A percentile compares a stretch with the other conserved stretches of the same genome.
phyloP scores from a whole-genome alignment of 2,888 invertebrate genomes.

The Trissoscelio sp. region DNA sequence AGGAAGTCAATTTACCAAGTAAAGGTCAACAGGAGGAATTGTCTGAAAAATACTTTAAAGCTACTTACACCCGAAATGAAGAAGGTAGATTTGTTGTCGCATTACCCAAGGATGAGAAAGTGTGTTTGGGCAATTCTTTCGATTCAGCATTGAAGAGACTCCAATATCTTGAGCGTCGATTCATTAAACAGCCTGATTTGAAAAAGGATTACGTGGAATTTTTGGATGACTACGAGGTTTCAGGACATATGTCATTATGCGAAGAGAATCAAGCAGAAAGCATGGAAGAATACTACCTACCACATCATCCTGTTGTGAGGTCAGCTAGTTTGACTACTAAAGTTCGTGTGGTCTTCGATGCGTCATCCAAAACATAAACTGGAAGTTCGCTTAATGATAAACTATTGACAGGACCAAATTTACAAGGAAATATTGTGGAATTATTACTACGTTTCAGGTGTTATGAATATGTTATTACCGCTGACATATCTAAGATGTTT shows the following conservation, averaged over 20 bases:
- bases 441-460: slow-evolving; percentile 2
- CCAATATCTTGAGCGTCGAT: not conserved
- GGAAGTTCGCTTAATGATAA: slow-evolving; percentile 42
- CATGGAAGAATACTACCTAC: slow-evolving; percentile 15
- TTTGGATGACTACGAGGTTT: slow-evolving; percentile 1
- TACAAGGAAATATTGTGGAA: slow-evolving; percentile 16
- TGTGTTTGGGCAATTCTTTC: slow-evolving; percentile 12
- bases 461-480: not conserved
- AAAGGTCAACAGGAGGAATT: not conserved
- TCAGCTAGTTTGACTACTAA: slow-evolving; percentile 22
- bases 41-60: not conserved
- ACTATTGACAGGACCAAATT: slow-evolving; percentile 22
- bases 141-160: slow-evolving; percentile 2
- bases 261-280: not conserved
- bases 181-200: not conserved
- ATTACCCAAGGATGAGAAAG: not conserved
- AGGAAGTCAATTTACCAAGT: not conserved
- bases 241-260: slow-evolving; percentile 13
- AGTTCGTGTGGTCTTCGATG: slow-evolving; percentile 29
- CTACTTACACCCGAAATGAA: not conserved
- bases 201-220: slow-evolving; percentile 3
- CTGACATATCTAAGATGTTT: not conserved
- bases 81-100: slow-evolving; percentile 16
- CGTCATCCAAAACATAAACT: not conserved
- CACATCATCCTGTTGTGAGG: slow-evolving; percentile 39